Conservation (phyloP, 2,888 invertebrate species). For the Keiferia lycopersicella region DNA sequence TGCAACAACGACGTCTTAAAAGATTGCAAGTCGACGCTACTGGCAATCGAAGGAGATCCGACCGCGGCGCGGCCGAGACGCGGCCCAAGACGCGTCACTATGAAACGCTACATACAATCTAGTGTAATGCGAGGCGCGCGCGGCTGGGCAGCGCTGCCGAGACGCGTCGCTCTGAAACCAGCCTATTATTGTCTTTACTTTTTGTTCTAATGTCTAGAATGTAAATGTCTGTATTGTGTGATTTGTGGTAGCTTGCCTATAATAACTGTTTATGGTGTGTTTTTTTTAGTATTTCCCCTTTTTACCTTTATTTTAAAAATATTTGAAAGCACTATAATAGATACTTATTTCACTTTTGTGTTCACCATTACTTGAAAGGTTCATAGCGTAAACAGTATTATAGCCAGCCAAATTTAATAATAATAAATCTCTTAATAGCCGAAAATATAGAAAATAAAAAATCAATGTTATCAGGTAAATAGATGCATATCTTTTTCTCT, state of each 20-base stretch:
- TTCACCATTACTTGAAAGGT: conserved; percentile 21
- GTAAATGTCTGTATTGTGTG: conserved; percentile 68
- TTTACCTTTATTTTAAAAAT: background rate
- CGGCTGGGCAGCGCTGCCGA: no score
- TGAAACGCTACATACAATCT: no score
- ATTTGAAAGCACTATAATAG: background rate
- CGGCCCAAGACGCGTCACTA: no score
- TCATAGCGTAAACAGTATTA: conserved; percentile 61
- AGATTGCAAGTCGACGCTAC: no score
- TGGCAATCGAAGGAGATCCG: no score
- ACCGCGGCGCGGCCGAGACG: no score
- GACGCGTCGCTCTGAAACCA: no score
- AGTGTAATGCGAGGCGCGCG: no score
- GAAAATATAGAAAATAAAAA: conserved; percentile 48
- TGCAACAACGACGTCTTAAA: no score
- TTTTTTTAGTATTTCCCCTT: background rate
- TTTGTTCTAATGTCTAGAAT: conserved; percentile 53
- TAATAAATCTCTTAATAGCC: conserved; percentile 64
- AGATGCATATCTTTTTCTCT: conserved; percentile 81
- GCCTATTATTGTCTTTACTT: conserved; percentile 37
- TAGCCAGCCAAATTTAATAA: conserved; percentile 47
- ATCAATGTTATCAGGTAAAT: conserved; percentile 74
- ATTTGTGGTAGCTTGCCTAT: conserved; percentile 49
- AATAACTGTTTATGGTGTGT: conserved; percentile 55
- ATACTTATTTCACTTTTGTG: conserved; percentile 4